Evolutionary conservation across 2,113 vertebrate species (phyloP).

Genomic region (Dicentrarchus labrax): DNA sequence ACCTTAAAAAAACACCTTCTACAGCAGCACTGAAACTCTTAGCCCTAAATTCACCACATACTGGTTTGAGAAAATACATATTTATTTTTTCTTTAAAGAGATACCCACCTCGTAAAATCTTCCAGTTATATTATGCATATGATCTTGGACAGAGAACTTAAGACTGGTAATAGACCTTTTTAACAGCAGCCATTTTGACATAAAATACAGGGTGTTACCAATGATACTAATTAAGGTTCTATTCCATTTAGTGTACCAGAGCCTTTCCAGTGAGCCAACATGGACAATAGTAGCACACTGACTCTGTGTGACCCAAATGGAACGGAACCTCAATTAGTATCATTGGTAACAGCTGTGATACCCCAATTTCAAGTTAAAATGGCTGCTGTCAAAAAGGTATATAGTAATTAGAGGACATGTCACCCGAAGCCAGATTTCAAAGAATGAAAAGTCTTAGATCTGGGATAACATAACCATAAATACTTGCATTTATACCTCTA

Average conservation of each 20-base stretch:
- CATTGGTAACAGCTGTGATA: too few relatives aligned
- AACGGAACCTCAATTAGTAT: too few relatives aligned
- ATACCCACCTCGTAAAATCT: not conserved
- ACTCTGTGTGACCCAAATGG: too few relatives aligned
- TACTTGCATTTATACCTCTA: slow-evolving; percentile 7
- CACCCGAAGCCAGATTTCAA: slow-evolving; percentile 19
- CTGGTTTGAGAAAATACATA: slow-evolving; percentile 2
- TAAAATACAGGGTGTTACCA: too few relatives aligned
- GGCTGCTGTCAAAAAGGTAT: too few relatives aligned
- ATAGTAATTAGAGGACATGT: slow-evolving; percentile 5
- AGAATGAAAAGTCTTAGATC: slow-evolving; percentile 22
- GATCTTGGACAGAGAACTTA: slow-evolving; percentile 29
- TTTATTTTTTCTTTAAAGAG: not conserved
- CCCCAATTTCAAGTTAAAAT: too few relatives aligned
- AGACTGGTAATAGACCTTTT: not conserved
- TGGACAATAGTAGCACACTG: too few relatives aligned
- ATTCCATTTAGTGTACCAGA: too few relatives aligned
- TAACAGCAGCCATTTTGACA: too few relatives aligned
- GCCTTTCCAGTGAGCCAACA: too few relatives aligned
- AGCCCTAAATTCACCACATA: slow-evolving; percentile 2
- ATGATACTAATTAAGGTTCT: too few relatives aligned
- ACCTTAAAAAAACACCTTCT: not conserved
- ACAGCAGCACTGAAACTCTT: not conserved
- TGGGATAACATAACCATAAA: slow-evolving; percentile 3
- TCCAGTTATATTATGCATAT: slow-evolving; percentile 4